Conservation (phyloP, 2,797 vertebrate genomes). For the Lithobates sylvaticus region DNA sequence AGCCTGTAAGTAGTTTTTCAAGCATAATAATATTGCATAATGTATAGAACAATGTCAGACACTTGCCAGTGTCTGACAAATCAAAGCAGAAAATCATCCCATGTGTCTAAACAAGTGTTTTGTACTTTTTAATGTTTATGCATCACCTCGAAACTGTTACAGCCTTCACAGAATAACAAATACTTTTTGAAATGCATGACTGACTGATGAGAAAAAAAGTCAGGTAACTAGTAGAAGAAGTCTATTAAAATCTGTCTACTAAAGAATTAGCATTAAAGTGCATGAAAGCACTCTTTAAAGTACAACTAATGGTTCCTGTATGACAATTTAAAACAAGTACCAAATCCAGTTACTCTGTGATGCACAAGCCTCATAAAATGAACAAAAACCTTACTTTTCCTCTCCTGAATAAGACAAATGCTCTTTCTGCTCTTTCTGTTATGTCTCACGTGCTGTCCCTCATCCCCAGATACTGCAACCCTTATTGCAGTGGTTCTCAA, state of each 20-base stretch:
- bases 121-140: constrained; percentile 3
- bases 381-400: too few relatives aligned
- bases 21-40: neutral
- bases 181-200: constrained; percentile 1
- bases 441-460: too few relatives aligned
- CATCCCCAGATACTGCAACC: too few relatives aligned
- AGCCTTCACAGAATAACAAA: neutral
- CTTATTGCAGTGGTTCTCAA: too few relatives aligned
- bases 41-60: constrained; percentile 5
- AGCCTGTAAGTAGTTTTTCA: neutral
- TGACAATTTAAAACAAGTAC: too few relatives aligned
- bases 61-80: constrained; percentile 6
- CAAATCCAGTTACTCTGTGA: too few relatives aligned
- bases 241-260: neutral
- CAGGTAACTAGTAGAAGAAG: neutral
- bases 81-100: constrained; percentile 14
- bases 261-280: neutral
- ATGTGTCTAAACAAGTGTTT: constrained; percentile 18
- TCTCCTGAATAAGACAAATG: too few relatives aligned
- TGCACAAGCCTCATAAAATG: too few relatives aligned
- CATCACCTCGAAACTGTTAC: neutral
- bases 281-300: neutral
- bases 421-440: too few relatives aligned
- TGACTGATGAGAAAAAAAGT: neutral
- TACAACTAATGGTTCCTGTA: too few relatives aligned